Evolutionary conservation across 1,140 invertebrate species (phyloP), one percentile per base, ranked within the genome.

Genomic region (Sinella curviseta): DNA sequence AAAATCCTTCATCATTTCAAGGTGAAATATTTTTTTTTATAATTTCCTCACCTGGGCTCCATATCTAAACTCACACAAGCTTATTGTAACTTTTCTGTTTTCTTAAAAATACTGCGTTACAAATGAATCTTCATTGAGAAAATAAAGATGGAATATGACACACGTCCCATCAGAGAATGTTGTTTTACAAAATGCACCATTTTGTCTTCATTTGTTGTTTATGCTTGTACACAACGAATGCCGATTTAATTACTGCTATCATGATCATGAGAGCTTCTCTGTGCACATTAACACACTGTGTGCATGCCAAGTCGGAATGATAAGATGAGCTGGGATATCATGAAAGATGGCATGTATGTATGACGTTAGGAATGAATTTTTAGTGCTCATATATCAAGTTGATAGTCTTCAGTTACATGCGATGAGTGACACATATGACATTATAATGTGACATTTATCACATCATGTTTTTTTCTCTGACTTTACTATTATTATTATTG

Each of bases 1-100:
- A 60, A 60, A 60, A 60, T n/a, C 57, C 57, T 60, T 60, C 57
- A 60, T 60, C 57, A 60, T 60, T n/a, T 60, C 57, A 60, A 60
- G 57, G 57, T 60, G 57, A 60, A 60, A 60, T 26, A 26, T 60
- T 60, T 60, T 48, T 48, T 17, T 48, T 48, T 17, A n/a, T n/a
- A n/a, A n/a, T n/a, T n/a, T n/a, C n/a, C n/a, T n/a, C n/a, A n/a
- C n/a, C n/a, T n/a, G n/a, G n/a, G n/a, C n/a, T n/a, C n/a, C n/a
- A n/a, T n/a, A n/a, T n/a, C n/a, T n/a, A n/a, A n/a, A n/a, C n/a
- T n/a, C n/a, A n/a, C n/a, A n/a, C n/a, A n/a, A n/a, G n/a, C n/a
- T n/a, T n/a, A n/a, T n/a, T n/a, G n/a, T n/a, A n/a, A n/a, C n/a
- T n/a, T n/a, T n/a, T n/a, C n/a, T n/a, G n/a, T n/a, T n/a, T n/a